phyloP scores from a whole-genome alignment of 2,113 vertebrate genomes.

The Phrynosoma blainvillii region DNA sequence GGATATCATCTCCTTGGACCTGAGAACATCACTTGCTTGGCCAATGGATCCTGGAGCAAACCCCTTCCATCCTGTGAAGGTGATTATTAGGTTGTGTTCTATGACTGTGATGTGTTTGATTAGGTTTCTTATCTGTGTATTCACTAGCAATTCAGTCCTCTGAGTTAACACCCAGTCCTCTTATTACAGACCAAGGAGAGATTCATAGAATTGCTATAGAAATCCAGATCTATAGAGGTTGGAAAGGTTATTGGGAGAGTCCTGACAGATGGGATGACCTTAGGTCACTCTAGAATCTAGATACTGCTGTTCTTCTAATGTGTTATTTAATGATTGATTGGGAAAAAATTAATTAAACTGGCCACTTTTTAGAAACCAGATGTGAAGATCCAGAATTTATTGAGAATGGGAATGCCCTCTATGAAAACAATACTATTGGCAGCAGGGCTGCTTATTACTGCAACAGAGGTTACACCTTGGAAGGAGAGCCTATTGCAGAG shows the following conservation, averaged over 20 bases:
- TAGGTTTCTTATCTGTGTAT: background rate
- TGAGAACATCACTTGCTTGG: conserved; percentile 70
- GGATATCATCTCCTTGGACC: conserved; percentile 70
- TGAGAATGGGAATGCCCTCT: conserved; percentile 80
- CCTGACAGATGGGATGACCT: background rate
- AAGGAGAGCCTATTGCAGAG: conserved; percentile 80
- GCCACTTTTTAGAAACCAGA: conserved; percentile 73
- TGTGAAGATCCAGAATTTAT: conserved; percentile 80
- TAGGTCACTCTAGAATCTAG: background rate
- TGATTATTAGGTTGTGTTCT: conserved; percentile 27
- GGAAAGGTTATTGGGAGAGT: background rate
- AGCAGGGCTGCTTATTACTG: conserved; percentile 84
- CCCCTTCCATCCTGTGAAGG: conserved; percentile 70
- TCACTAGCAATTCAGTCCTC: too few relatives aligned
- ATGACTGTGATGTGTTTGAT: background rate
- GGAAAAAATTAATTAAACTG: conserved; percentile 36
- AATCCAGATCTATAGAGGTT: background rate
- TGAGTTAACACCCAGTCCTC: too few relatives aligned
- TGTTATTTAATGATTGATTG: rapidly evolving
- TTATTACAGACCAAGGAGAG: background rate
- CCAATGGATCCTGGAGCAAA: conserved; percentile 73
- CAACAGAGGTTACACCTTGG: conserved; percentile 85
- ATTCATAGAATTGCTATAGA: background rate
- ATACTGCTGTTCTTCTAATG: background rate
- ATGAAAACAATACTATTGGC: conserved; percentile 82